Percentiles rank a stretch among this genome's conserved stretches.
Evolutionary conservation across 2,888 invertebrate species (phyloP).

Genomic region (Labia minor): DNA sequence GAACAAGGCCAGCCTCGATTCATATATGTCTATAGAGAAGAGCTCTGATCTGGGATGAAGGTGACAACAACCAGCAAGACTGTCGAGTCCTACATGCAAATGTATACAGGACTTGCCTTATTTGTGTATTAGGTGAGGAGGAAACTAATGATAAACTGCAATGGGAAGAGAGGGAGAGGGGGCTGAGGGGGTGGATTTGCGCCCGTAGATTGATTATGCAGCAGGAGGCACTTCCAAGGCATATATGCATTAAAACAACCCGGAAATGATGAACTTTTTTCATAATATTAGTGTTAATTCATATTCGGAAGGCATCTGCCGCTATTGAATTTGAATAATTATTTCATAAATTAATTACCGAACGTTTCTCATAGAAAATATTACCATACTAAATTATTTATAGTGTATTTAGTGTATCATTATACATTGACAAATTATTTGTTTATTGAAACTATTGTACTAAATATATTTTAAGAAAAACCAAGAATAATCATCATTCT

Average conservation of each 20-base stretch:
- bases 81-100: neutral
- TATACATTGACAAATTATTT: too few relatives aligned
- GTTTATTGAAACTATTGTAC: too few relatives aligned
- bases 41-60: neutral
- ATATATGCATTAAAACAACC: neutral
- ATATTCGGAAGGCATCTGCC: too few relatives aligned
- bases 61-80: neutral
- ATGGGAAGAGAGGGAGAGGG: neutral
- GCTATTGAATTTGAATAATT: too few relatives aligned
- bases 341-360: neutral
- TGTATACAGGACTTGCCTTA: neutral
- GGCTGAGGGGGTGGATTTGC: neutral
- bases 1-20: slow-evolving; percentile 8
- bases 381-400: neutral
- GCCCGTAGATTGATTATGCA: too few relatives aligned
- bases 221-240: neutral
- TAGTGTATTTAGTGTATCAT: neutral
- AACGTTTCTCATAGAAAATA: neutral
- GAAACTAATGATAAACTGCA: neutral
- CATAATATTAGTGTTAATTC: neutral
- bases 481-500: too few relatives aligned
- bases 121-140: neutral
- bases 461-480: too few relatives aligned
- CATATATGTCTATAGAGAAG: neutral
- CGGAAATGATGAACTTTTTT: neutral